Evolutionary conservation across 2,797 vertebrate species (phyloP), one percentile per base, ranked within the genome.

Genomic region (Catostomus latipinnis): DNA sequence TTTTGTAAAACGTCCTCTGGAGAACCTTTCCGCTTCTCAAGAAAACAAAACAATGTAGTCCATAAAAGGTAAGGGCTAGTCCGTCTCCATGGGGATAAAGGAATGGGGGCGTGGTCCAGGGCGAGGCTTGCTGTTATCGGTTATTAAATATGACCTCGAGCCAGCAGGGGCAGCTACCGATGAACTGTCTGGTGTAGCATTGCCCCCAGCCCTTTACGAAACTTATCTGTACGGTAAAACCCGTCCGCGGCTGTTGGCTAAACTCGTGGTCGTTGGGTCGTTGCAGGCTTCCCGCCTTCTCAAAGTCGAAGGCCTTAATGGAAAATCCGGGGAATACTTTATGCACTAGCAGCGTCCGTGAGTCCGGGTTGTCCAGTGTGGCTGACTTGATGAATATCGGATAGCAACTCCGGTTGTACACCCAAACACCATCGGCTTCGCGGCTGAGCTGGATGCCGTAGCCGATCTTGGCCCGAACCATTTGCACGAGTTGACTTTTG

Each of bases 131-230:
- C 48, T 89, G 95, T 95, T 96, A 99, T 90, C 95, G 95, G 84
- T 95, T 97, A 92, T 98, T 98, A 91, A 99, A 98, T 90, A 99
- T 98, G 89, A 98, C 96, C 92, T 99, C 98, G 90, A 99, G 88
- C 98, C 98, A 99, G 91, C 98, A 99, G 0, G 98, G 98, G 94
- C 98, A 99, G 91, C 97, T 98, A 90, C 96, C 98, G 93, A 99
- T 99, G 87, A 99, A 99, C 92, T 99, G 97, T 92, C 98, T 96
- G 0, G 98, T 98, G 94, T 99, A 99, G 93, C 97, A 99, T 89
- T 98, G 98, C 88, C 98, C 98, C 98, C 98, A 99, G 92, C 98
- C 97, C 90, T 99, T 99, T 86, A 98, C 98, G 70, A 99, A 99
- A 94, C 98, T 99, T 92, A 99, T 99, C 94, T 98, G 98, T 82